Conservation (phyloP, 1,140 invertebrate genomes). For the Pinna nobilis region DNA sequence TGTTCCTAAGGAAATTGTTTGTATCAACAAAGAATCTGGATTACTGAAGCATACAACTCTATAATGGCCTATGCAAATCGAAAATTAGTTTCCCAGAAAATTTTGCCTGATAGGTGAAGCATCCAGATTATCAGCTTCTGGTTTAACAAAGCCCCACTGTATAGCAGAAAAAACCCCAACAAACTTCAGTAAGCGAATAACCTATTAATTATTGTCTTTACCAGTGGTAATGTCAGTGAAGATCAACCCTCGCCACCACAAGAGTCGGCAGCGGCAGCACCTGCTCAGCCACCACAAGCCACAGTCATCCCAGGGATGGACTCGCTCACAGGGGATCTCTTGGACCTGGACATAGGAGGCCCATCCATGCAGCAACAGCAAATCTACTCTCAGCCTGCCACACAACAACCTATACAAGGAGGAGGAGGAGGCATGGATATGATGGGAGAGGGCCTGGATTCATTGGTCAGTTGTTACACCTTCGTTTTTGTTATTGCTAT, state of each 20-base stretch:
- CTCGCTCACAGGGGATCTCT: conserved; percentile 95
- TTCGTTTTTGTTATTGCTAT: too few relatives aligned
- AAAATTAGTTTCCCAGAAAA: too few relatives aligned
- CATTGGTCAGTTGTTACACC: conserved; percentile 79
- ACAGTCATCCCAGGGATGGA: conserved; percentile 94
- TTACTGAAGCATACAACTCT: too few relatives aligned
- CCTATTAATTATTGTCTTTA: background rate
- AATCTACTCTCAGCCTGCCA: conserved; percentile 71
- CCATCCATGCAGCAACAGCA: conserved; percentile 69
- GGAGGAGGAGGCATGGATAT: conserved; percentile 78
- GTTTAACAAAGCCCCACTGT: too few relatives aligned
- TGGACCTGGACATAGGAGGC: conserved; percentile 94
- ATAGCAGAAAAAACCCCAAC: too few relatives aligned
- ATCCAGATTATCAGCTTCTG: too few relatives aligned
- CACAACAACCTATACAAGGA: conserved; percentile 44
- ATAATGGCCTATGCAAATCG: too few relatives aligned
- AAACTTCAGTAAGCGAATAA: too few relatives aligned
- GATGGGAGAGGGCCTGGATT: conserved; percentile 87
- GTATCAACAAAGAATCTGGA: too few relatives aligned
- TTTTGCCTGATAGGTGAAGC: too few relatives aligned
- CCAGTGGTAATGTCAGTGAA: conserved; percentile 48
- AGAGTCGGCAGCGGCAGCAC: conserved; percentile 25
- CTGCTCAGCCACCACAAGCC: conserved; percentile 71
- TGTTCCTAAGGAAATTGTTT: too few relatives aligned
- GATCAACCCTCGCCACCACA: conserved; percentile 41